Base-by-base conservation (phyloP, 1,140 invertebrate genomes). In the Atta colombica region DNA sequence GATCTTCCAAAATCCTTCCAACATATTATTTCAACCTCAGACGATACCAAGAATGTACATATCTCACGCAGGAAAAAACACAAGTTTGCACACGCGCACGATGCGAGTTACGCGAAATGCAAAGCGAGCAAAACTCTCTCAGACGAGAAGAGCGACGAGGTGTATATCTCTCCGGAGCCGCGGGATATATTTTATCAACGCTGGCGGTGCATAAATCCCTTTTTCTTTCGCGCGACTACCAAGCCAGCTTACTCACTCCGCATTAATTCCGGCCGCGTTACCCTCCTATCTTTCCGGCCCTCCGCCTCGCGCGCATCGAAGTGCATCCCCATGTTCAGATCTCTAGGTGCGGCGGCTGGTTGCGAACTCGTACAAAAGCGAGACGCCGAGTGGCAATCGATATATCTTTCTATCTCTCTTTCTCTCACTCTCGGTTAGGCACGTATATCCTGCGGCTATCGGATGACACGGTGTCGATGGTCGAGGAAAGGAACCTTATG, bases 261-360 rank as follows among this genome's bases (percentile, higher is more conserved):
- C 89, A 84, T 91, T 91, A 91, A 91, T 91, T 91, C 89, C 89
- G 60, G 65, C 55, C 77, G 81, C 86, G 86, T 86, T 90, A 91
- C 89, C 87, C 89, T 90, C 65, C 77, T 88, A 88, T 86, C 80
- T 72, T 75, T 65, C 58, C 51, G 77, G 35, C 86, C 88, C 89
- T 77, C 58, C 58, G 12, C 45, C 5, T 14, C 58, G 31, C 71
- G 28, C 55, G 65, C 78, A 77, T 71, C 25, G 18, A 81, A 90
- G 89, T 86, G 87, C 87, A 88, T 84, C 77, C 89, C 77, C 77
- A 25, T 74, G 86, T 88, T 74, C 31, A 77, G 55, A 86, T 82
- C 72, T 72, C 58, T 31, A 21, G 45, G 51, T 6, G 31, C 66
- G 72, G 51, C 31, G 21, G 28, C 10, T 45, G 63, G 31, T 51